phyloP scores from a whole-genome alignment of 2,888 invertebrate genomes.

The Amitus sp. region DNA sequence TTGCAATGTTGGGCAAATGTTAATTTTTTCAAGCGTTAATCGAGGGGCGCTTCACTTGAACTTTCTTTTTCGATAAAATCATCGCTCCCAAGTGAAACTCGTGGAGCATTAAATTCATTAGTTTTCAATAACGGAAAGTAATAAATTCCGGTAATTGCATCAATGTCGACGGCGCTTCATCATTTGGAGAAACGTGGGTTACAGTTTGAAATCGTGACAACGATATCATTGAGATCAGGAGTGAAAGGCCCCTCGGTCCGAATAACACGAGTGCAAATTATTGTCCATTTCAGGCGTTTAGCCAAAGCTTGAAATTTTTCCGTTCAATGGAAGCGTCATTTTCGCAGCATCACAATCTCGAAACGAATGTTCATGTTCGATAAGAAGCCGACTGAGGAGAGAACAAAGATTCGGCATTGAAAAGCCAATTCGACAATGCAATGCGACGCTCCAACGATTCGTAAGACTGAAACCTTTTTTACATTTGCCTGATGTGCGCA shows the following conservation, averaged over 20 bases:
- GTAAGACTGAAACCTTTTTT: slow-evolving; percentile 36
- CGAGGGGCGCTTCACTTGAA: not conserved
- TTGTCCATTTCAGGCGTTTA: no score
- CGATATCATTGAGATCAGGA: no score
- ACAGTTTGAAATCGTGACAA: not conserved
- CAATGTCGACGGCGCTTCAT: no score
- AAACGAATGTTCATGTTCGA: not conserved
- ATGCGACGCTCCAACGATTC: slow-evolving; percentile 29
- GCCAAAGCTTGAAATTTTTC: no score
- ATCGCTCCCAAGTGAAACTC: no score
- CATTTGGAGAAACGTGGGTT: slow-evolving; percentile 1
- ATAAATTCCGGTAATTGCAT: no score
- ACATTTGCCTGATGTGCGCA: slow-evolving; percentile 25
- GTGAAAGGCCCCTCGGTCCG: no score
- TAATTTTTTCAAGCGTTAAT: slow-evolving; percentile 1
- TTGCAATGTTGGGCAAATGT: slow-evolving; percentile 9
- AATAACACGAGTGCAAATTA: no score
- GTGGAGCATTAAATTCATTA: no score
- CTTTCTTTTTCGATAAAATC: not conserved
- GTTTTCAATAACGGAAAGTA: no score
- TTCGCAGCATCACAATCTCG: not conserved
- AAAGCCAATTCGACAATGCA: not conserved
- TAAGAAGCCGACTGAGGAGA: not conserved
- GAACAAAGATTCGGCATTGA: not conserved
- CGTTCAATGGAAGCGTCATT: no score